A percentile compares a stretch with the other conserved stretches of the same genome.
phyloP scores from a whole-genome alignment of 1,140 invertebrate species.

The Pectinophora gossypiella region DNA sequence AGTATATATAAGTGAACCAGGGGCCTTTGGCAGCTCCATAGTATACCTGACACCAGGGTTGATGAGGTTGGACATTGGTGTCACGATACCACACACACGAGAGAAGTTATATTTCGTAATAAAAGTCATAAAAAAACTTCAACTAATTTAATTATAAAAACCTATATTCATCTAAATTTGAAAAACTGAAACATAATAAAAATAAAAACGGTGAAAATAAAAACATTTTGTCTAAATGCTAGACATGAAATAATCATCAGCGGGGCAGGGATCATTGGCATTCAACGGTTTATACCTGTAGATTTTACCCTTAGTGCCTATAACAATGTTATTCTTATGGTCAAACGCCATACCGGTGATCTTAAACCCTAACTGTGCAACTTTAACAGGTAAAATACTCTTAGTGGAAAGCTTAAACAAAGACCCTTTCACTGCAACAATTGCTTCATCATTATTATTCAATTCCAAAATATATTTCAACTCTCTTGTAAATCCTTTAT shows the following conservation, averaged over 20 bases:
- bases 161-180: too few relatives aligned
- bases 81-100: too few relatives aligned
- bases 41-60: too few relatives aligned
- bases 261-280: slow-evolving; percentile 49
- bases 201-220: too few relatives aligned
- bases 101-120: too few relatives aligned
- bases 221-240: slow-evolving; percentile 50
- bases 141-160: too few relatives aligned
- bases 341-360: slow-evolving; percentile 63
- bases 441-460: slow-evolving; percentile 54
- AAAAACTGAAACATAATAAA: too few relatives aligned
- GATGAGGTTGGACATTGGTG: too few relatives aligned
- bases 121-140: too few relatives aligned
- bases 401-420: slow-evolving; percentile 45
- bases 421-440: slow-evolving; percentile 56
- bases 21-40: too few relatives aligned
- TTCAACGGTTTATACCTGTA: slow-evolving; percentile 58
- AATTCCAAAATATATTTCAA: slow-evolving; percentile 57
- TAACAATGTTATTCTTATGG: slow-evolving; percentile 53
- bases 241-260: slow-evolving; percentile 63
- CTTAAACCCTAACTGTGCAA: slow-evolving; percentile 56
- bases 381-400: slow-evolving; percentile 51
- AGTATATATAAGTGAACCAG: too few relatives aligned
- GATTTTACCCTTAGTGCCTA: slow-evolving; percentile 65
- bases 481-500: slow-evolving; percentile 62